Percentiles rank a stretch among this genome's conserved stretches.
phyloP scores from a whole-genome alignment of 2,888 invertebrate species.

The Conus canariensis region DNA sequence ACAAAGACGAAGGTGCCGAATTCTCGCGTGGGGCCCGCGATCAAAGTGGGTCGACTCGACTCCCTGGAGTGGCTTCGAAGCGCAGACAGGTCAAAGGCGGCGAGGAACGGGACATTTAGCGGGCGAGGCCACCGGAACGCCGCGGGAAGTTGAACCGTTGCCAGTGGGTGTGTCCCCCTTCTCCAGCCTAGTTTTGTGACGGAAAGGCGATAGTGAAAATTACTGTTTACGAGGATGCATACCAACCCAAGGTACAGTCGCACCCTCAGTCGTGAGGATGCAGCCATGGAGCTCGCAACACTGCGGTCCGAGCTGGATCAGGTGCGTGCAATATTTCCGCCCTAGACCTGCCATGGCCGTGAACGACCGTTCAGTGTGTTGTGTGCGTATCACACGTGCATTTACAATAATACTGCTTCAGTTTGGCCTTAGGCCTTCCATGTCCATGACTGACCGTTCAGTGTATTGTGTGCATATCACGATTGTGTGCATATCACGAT shows the following conservation, averaged over 20 bases:
- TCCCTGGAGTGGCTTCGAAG: no score
- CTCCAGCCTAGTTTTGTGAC: background rate
- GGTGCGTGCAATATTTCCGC: background rate
- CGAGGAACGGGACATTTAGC: background rate
- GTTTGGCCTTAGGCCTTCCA: no score
- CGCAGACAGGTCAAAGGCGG: no score
- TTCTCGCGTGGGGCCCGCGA: conserved; percentile 10
- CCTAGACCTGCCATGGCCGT: no score
- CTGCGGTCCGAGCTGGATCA: conserved; percentile 12
- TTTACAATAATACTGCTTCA: no score
- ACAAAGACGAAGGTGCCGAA: background rate
- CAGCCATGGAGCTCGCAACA: conserved; percentile 26
- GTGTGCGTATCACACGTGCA: no score
- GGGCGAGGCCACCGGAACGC: background rate
- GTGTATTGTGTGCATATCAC: no score
- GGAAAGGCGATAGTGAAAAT: conserved; percentile 12
- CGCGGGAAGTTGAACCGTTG: conserved; percentile 34
- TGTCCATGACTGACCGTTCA: no score
- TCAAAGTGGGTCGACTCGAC: background rate
- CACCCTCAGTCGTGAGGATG: conserved; percentile 15
- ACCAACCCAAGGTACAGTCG: background rate
- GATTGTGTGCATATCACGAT: no score
- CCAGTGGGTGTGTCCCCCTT: background rate
- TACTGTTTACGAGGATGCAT: background rate
- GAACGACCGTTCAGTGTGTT: no score